Base-by-base conservation (phyloP, 2,888 invertebrate species). In the Laspeyria flexula region DNA sequence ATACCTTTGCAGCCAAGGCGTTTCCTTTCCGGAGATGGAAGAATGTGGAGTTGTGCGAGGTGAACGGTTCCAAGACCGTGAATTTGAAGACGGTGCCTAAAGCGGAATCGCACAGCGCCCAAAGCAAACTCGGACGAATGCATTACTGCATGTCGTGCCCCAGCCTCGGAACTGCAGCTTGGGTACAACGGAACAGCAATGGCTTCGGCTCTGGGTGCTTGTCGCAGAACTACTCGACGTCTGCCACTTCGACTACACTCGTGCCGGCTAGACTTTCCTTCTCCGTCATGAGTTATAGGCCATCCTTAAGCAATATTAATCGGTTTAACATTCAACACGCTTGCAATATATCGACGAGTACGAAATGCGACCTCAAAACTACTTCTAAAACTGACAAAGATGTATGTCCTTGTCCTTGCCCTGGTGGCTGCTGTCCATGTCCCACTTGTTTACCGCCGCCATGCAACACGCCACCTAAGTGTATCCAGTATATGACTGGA, bases 1-100 rank as follows among this genome's bases (percentile, higher is more conserved):
- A 73, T 83, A 82, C 79, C 77, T 87, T 89, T 89, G 70, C 89
- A 89, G 89, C 85, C 66, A 59, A 75, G 68, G 81, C 81, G 74
- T 77, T 68, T 66, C 66, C 72, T 63, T 65, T 73, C 63, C 77
- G 81, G 74, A 75, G 78, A 59, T 60, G 65, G 77, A 78, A 64
- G 75, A 66, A 46, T 44, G 55, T 71, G 72, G 59, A 56, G 71
- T 71, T 61, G 61, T 40, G 61, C 53, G 71, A 63, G 65, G 62
- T 49, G 50, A 41, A 70, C 65, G 56, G 67, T 38, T 35, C 60
- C 73, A 83, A 77, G 77, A 68, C 71, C 5, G 71, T 60, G 54
- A 66, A 63, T 21, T 31, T 61, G 52, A 74, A 64, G 67, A 60
- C 55, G 60, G 70, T 73, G 68, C 57, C 72, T 38, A 9, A 71